Evolutionary conservation across 2,113 vertebrate genomes (phyloP).

Genomic region (Anoplopoma fimbria): DNA sequence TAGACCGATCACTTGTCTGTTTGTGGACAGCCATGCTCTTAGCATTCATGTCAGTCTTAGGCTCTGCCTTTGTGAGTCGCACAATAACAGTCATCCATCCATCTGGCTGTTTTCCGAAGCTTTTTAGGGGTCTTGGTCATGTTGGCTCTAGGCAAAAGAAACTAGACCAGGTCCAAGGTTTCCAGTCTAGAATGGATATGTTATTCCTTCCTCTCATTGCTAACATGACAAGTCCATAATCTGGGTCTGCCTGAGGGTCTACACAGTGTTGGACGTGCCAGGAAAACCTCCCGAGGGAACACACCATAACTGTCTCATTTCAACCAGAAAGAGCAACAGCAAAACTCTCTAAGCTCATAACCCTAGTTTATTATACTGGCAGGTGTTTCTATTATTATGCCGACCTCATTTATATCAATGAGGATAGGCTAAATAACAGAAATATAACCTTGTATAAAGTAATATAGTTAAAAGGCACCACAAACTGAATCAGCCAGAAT

Average conservation of each 20-base stretch:
- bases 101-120: not conserved
- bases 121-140: not conserved
- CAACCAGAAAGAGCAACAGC: not conserved
- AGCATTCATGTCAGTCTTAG: slow-evolving; percentile 10
- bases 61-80: not conserved
- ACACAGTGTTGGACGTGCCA: not conserved
- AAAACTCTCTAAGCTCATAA: not conserved
- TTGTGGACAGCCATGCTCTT: slow-evolving; percentile 60
- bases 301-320: not conserved
- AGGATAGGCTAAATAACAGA: not conserved
- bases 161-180: not conserved
- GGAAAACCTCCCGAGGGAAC: not conserved
- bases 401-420: not conserved
- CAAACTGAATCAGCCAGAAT: not conserved
- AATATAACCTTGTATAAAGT: not conserved
- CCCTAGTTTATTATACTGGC: not conserved
- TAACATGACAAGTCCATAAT: too few species aligned
- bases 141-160: not conserved
- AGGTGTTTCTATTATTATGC: not conserved
- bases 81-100: not conserved
- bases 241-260: not conserved
- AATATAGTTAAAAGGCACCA: not conserved
- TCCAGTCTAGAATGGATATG: not conserved
- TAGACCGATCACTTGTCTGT: slow-evolving; percentile 39
- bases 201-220: not conserved